These are phyloP conservation scores for Charina bottae DNA, from an alignment of 2,113 vertebrate species.

Conservation along the genomic window DNA sequence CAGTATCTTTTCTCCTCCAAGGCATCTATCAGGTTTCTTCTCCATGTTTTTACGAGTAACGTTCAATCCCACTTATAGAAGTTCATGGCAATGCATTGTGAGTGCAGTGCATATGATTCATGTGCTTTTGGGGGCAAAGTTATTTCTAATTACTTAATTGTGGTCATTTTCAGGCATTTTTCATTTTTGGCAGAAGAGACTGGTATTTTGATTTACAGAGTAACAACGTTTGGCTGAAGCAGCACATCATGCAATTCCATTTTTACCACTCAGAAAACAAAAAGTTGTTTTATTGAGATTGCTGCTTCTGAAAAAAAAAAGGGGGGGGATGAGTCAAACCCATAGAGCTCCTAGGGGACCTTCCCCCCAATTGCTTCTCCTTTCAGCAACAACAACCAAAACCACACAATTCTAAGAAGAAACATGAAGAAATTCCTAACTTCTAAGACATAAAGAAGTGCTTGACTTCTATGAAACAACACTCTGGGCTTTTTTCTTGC, in stretches of 20 bases:
- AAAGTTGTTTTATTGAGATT: background rate
- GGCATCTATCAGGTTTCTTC: background rate
- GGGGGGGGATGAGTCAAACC: background rate
- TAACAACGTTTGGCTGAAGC: conserved; percentile 21
- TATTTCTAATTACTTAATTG: conserved; percentile 30
- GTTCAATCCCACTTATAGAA: background rate
- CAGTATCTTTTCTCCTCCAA: background rate
- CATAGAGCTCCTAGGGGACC: background rate
- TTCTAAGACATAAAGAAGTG: conserved; percentile 4
- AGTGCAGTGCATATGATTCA: background rate
- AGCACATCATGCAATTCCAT: background rate
- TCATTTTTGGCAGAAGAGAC: background rate
- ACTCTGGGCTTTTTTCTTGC: background rate
- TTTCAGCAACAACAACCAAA: background rate
- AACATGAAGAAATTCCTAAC: background rate
- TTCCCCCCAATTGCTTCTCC: background rate
- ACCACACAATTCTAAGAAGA: conserved; percentile 18
- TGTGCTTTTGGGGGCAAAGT: background rate
- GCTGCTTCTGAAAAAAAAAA: background rate
- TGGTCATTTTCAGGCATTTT: conserved; percentile 35
- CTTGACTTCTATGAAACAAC: background rate
- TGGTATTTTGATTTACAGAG: conserved; percentile 33
- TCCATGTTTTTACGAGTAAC: background rate
- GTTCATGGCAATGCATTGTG: background rate
- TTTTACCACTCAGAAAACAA: conserved; percentile 18